Percentiles rank a stretch among this genome's conserved stretches.
Conservation (phyloP, 2,888 invertebrate species). For the Hypolimnas misippus region DNA sequence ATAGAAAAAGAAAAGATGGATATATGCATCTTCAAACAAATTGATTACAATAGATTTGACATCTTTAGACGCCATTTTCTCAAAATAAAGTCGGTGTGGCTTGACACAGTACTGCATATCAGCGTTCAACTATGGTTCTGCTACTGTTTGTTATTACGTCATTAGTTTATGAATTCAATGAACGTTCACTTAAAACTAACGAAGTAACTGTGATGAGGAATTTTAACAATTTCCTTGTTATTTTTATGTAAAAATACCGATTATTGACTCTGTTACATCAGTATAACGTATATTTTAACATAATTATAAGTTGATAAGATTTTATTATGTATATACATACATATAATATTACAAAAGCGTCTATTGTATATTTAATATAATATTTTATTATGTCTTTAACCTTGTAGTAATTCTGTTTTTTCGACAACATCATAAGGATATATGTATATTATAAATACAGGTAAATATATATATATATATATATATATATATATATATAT, state of each 20-base stretch:
- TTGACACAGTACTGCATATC: too few species aligned
- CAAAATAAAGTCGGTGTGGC: too few species aligned
- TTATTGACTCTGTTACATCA: not conserved
- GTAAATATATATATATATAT: too few species aligned
- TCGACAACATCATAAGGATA: too few species aligned
- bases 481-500: too few species aligned
- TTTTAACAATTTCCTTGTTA: constrained; percentile 46
- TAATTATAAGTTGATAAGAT: not conserved
- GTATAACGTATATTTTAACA: not conserved
- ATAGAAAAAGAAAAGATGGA: too few species aligned
- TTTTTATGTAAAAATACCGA: constrained; percentile 20
- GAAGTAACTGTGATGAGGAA: constrained; percentile 32
- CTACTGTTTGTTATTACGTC: constrained; percentile 26
- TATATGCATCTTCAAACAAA: too few species aligned
- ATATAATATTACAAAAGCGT: too few species aligned
- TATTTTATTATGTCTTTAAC: not conserved
- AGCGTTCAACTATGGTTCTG: too few species aligned
- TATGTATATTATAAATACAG: too few species aligned
- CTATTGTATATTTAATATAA: not conserved
- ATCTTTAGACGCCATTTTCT: too few species aligned
- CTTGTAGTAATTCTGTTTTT: not conserved
- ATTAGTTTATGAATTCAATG: constrained; percentile 38
- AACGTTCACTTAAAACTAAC: constrained; percentile 26
- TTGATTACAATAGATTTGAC: too few species aligned
- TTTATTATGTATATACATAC: not conserved